Evolutionary conservation across 1,140 invertebrate species (phyloP), one percentile per base, ranked within the genome.

Genomic region (Drosophila insularis): DNA sequence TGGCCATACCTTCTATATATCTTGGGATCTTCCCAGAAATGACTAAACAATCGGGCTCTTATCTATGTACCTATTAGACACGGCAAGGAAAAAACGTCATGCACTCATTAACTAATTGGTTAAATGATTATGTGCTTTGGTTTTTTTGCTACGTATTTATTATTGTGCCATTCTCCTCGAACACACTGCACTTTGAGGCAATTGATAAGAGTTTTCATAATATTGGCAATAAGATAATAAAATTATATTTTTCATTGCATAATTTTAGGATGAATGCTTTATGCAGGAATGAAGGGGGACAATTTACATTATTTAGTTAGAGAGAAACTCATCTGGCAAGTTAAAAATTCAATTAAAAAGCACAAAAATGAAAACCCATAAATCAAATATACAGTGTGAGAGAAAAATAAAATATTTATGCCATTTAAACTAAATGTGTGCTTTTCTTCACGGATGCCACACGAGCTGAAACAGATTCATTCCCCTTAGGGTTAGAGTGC

Each of bases 391-490:
- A 10, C 43, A 63, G 59, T 32, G 63, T 35, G 31, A 39, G 39
- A 17, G 39, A 21, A 74, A 74, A 66, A 66, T 77, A 61, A 65
- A 69, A 77, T 70, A 77, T 74, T 74, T 63, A 78, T 66, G 53
- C 23, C 40, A 50, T 73, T 62, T 63, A 46, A 68, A 63, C 27
- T 32, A 66, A 63, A 74, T 43, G 58, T 63, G 35, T 66, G 58
- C 37, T 27, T 27, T 27, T 4, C 27, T 27, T 5, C 27, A 27
- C 37, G 14, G 14, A 1, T 43, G 27, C 40, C 32, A 58, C 14
- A 37, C 31, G 31, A 35, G 55, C 43, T 21, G 43, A 50, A 50
- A 50, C 17, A 11, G 17, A 50, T 50, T 50, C 43, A 50, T 50
- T 58, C 55, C 55, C 32, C 55, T 55, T 56, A 32, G 54, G 54